Evolutionary conservation across 37 sponge, comb jelly and placozoan genomes (phyloP), one percentile per base, ranked within the genome.

Genomic region (Agelas oroides): DNA sequence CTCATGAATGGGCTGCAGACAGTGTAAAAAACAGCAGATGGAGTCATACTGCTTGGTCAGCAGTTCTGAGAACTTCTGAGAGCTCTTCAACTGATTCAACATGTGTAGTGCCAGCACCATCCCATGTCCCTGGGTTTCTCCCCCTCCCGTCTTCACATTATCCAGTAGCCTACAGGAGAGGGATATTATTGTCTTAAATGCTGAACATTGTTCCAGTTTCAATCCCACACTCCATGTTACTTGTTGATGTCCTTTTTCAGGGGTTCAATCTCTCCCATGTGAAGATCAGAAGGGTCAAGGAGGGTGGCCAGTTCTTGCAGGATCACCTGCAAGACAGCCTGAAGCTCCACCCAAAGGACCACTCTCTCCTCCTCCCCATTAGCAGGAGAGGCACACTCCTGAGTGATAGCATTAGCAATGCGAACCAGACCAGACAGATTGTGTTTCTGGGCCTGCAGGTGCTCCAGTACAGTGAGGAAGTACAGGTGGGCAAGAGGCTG

Each of bases 401-500:
- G 70, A 32, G 17, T 20, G 18, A 63, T 31, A 11, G 65, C 6
- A 34, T 21, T 32, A 11, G 66, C 84, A 0, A 14, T 64, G 34
- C 56, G 64, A 0, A 84, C 75, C 27, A 89, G 33, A n/a, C 37
- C 52, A 16, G 71, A 20, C 16, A 89, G 65, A 14, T 28, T 30
- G 25, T 67, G 20, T 56, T 67, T 35, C 28, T 88, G 70, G 19
- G 72, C 72, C 59, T 73, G 31, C 70, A 95, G 76, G 61, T 89
- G 90, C 66, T 95, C 92, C 82, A 95, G 38, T 5, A 89, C 71
- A 17, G 86, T 86, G 24, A 89, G 71, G 70, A 92, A 95, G 84
- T 95, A 95, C 65, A 95, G 86, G 62, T 95, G 92, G 37, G 84
- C 87, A 34, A 95, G 58, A 23, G 90, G 90, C 68, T 95, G 96